Percentiles rank a stretch among this genome's conserved stretches.
Conservation (phyloP, 2,888 invertebrate genomes). For the Meiosimyza decipiens region DNA sequence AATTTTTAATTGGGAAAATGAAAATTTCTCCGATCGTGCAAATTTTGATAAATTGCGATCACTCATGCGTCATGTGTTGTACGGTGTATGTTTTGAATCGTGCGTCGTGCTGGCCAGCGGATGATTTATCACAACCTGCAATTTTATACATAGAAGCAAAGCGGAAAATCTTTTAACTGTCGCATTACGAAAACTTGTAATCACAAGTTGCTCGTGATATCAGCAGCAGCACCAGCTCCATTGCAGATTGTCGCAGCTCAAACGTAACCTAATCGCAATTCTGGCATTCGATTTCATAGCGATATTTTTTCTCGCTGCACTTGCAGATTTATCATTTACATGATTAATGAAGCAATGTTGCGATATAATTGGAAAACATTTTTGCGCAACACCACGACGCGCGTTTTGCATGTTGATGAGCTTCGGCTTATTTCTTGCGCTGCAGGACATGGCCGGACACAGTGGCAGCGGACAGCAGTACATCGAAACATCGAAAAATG, state of each 20-base stretch:
- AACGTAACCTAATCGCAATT: slow-evolving; percentile 8
- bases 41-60: slow-evolving; percentile 11
- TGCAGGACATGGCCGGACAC: slow-evolving; percentile 24
- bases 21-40: too few species aligned
- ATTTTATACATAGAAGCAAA: slow-evolving; percentile 5
- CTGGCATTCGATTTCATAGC: slow-evolving; percentile 8
- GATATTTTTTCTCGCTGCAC: slow-evolving; percentile 1
- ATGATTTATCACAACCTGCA: slow-evolving; percentile 21
- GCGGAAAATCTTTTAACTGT: slow-evolving; percentile 27
- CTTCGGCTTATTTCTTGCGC: slow-evolving; percentile 7
- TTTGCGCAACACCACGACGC: slow-evolving; percentile 46
- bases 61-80: slow-evolving; percentile 1
- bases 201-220: background rate
- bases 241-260: background rate
- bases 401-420: slow-evolving; percentile 29
- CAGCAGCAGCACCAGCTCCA: background rate
- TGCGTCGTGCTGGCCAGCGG: background rate
- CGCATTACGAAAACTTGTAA: slow-evolving; percentile 10
- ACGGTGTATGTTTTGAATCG: background rate
- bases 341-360: slow-evolving; percentile 60
- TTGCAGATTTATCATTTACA: slow-evolving; percentile 58
- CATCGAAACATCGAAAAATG: background rate
- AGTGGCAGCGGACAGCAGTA: background rate
- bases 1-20: too few species aligned
- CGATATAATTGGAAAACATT: slow-evolving; percentile 61